These are phyloP conservation scores for Meles meles DNA, from an alignment of 2,113 vertebrate species.

Conservation along the genomic window DNA sequence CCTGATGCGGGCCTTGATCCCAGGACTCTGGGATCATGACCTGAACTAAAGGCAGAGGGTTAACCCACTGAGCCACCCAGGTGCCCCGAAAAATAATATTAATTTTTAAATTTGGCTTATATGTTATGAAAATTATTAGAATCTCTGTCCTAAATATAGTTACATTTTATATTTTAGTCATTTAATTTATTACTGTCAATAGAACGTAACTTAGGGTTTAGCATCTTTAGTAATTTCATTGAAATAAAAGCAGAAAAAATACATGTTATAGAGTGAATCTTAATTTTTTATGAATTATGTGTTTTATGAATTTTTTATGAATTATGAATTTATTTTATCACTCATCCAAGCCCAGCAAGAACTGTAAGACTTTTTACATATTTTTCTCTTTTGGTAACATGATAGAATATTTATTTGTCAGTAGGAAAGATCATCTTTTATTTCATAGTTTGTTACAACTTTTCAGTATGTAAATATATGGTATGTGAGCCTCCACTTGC, in stretches of 20 bases:
- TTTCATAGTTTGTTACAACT: background rate
- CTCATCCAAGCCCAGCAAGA: background rate
- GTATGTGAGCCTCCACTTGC: background rate
- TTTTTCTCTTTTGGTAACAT: background rate
- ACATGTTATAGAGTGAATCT: background rate
- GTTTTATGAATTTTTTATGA: background rate
- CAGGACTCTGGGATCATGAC: too few species aligned
- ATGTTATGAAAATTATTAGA: slow-evolving; percentile 7
- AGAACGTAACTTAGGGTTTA: background rate
- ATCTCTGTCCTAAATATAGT: background rate
- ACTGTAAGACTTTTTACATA: background rate
- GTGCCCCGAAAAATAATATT: too few species aligned
- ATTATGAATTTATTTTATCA: slow-evolving; percentile 6
- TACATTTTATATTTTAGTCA: background rate
- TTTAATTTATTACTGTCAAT: background rate
- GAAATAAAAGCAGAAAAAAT: background rate
- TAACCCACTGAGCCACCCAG: too few species aligned
- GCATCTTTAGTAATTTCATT: slow-evolving; percentile 15
- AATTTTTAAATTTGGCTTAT: background rate
- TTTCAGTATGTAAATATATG: background rate
- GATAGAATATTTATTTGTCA: background rate
- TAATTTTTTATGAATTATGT: slow-evolving; percentile 15
- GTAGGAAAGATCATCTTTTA: background rate
- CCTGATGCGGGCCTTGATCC: too few species aligned
- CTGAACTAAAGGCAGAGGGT: too few species aligned